A percentile compares a stretch with the other conserved stretches of the same genome.
These are phyloP conservation scores for Lysandra bellargus DNA, from an alignment of 2,888 invertebrate genomes.

Conservation along the genomic window DNA sequence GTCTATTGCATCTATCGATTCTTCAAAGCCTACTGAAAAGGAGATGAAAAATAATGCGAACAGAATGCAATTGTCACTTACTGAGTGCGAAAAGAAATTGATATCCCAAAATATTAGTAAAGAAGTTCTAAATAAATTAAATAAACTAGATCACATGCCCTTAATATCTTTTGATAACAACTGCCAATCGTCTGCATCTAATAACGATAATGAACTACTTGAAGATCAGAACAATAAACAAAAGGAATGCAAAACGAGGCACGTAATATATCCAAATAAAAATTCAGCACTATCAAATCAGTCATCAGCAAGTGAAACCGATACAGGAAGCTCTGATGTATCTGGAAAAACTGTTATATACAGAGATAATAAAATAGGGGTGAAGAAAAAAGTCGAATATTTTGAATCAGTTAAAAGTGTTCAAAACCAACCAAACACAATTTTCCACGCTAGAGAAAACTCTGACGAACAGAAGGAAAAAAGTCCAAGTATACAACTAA, in stretches of 20 bases:
- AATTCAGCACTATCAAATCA: slow-evolving; percentile 60
- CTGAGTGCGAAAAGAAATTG: slow-evolving; percentile 86
- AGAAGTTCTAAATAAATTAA: slow-evolving; percentile 84
- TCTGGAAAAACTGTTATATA: slow-evolving; percentile 86
- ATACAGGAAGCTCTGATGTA: slow-evolving; percentile 86
- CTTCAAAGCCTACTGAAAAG: slow-evolving; percentile 65
- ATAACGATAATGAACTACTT: slow-evolving; percentile 33
- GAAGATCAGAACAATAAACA: slow-evolving; percentile 57
- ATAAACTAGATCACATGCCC: slow-evolving; percentile 36
- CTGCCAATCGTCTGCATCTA: neutral
- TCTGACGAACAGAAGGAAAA: slow-evolving; percentile 62
- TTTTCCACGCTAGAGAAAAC: slow-evolving; percentile 78
- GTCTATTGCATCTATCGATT: slow-evolving; percentile 79
- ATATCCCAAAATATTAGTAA: slow-evolving; percentile 87
- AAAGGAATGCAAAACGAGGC: slow-evolving; percentile 74
- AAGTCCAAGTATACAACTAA: slow-evolving; percentile 42
- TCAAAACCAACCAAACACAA: slow-evolving; percentile 67
- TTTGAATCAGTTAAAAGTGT: slow-evolving; percentile 85
- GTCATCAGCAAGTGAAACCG: slow-evolving; percentile 83
- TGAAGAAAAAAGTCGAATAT: slow-evolving; percentile 88
- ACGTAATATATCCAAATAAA: slow-evolving; percentile 53
- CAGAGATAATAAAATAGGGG: slow-evolving; percentile 81
- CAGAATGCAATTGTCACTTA: slow-evolving; percentile 74
- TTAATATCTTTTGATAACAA: slow-evolving; percentile 27
- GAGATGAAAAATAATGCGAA: slow-evolving; percentile 73